A percentile compares a stretch with the other conserved stretches of the same genome.
phyloP scores from a whole-genome alignment of 64 coral and sea anemone genomes.

The Porites australiensis region DNA sequence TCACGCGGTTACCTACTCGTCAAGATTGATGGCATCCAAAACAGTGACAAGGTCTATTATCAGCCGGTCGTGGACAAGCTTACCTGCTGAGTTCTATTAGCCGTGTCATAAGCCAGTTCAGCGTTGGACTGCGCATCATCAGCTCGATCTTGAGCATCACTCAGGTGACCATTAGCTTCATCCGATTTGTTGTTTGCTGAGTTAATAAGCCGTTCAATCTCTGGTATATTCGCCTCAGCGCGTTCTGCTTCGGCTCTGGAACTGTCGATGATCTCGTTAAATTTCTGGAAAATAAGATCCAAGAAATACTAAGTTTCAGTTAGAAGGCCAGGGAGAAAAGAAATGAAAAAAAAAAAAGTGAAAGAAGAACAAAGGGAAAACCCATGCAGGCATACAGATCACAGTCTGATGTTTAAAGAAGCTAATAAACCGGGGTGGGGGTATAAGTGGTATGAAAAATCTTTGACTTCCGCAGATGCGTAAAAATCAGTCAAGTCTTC shows the following conservation, averaged over 20 bases:
- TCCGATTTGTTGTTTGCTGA: conserved; percentile 87
- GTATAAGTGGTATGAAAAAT: no score
- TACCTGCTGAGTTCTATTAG: conserved; percentile 73
- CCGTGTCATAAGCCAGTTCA: conserved; percentile 53
- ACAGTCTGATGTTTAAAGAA: no score
- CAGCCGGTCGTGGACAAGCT: background rate
- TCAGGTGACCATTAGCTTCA: conserved; percentile 73
- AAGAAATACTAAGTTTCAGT: background rate
- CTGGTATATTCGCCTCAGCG: conserved; percentile 79
- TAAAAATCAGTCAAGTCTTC: no score
- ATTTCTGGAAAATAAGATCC: conserved; percentile 71
- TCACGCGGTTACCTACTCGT: no score
- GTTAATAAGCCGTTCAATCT: conserved; percentile 88
- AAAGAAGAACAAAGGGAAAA: background rate
- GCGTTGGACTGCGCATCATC: conserved; percentile 52
- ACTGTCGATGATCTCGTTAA: conserved; percentile 85
- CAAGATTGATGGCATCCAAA: no score
- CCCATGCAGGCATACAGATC: no score
- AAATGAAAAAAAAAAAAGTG: background rate
- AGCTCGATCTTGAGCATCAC: conserved; percentile 65
- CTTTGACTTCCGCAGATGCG: no score
- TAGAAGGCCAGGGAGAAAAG: background rate
- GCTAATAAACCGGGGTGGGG: no score
- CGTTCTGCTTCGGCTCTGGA: conserved; percentile 80
- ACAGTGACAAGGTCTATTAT: background rate